Percentiles rank a stretch among this genome's conserved stretches.
Evolutionary conservation across 2,888 invertebrate genomes (phyloP).

Genomic region (Trachelus iudaicus): DNA sequence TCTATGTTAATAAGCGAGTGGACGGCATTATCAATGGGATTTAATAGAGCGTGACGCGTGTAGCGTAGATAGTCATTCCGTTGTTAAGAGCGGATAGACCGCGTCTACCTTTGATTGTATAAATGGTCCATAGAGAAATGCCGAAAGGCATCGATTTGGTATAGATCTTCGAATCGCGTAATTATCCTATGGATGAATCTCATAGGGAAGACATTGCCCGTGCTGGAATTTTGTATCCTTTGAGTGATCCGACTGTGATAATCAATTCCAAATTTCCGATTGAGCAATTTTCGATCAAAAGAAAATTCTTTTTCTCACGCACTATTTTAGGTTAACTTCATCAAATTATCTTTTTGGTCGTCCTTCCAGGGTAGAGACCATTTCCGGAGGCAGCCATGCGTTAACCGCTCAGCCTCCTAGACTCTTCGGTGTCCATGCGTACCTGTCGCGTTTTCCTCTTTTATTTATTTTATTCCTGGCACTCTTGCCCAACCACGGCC

Average conservation of each 20-base stretch:
- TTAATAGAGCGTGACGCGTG: background rate
- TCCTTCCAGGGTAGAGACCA: background rate
- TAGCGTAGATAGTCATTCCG: background rate
- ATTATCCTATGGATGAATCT: background rate
- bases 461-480: background rate
- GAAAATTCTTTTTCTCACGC: background rate
- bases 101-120: background rate
- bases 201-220: background rate
- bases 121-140: background rate
- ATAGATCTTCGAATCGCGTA: background rate
- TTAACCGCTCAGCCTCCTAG: background rate
- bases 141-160: background rate
- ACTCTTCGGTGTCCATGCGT: background rate
- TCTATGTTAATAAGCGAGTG: background rate
- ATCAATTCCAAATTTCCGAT: background rate
- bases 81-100: background rate
- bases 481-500: background rate
- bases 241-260: background rate
- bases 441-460: background rate
- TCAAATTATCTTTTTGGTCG: background rate
- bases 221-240: background rate
- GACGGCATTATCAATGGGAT: background rate
- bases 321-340: background rate
- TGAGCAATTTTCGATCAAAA: background rate
- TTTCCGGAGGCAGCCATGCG: background rate